phyloP scores from a whole-genome alignment of 2,797 vertebrate genomes.

The Phoeniculus purpureus region DNA sequence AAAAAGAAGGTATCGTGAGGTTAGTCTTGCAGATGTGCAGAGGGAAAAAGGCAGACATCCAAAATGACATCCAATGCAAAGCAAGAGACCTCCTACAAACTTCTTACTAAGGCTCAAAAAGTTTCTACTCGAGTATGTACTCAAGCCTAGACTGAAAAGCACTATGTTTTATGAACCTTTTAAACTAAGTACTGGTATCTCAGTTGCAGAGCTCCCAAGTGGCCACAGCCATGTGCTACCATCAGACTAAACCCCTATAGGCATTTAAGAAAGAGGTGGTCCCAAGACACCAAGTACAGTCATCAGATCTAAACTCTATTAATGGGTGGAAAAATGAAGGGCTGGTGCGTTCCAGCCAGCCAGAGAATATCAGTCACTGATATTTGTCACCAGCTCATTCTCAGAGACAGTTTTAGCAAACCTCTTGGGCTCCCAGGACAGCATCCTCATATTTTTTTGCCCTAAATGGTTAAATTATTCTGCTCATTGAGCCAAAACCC shows the following conservation, averaged over 20 bases:
- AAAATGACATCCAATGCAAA: background rate
- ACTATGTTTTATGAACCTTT: background rate
- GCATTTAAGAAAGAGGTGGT: background rate
- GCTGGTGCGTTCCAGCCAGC: background rate
- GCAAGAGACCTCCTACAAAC: background rate
- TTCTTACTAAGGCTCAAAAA: background rate
- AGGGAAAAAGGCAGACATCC: background rate
- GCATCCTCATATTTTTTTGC: background rate
- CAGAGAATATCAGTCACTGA: background rate
- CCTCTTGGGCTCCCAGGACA: background rate
- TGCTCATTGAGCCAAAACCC: background rate
- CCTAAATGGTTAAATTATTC: background rate
- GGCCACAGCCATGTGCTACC: background rate
- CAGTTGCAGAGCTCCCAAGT: background rate
- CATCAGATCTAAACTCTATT: background rate
- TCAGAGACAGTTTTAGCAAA: background rate
- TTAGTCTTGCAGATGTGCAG: background rate
- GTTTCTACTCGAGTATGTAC: background rate
- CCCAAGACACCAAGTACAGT: background rate
- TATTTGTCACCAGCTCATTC: background rate
- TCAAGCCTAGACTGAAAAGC: background rate
- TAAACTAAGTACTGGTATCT: background rate
- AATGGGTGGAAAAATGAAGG: background rate
- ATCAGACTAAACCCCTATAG: background rate
- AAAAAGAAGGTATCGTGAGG: background rate